phyloP scores from a whole-genome alignment of 2,888 invertebrate species.

The Sympetrum striolatum region DNA sequence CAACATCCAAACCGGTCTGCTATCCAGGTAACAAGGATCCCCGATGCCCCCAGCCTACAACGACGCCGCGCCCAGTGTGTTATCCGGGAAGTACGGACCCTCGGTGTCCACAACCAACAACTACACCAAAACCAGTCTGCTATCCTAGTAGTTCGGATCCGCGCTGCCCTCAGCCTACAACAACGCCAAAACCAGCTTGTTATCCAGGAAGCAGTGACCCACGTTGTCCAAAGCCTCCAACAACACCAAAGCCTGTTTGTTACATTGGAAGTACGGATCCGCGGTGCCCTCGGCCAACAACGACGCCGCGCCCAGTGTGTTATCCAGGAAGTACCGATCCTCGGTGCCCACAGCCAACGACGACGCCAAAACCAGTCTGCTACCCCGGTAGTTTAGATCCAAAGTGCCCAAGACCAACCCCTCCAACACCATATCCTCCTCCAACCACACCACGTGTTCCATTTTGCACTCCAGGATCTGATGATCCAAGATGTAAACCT shows the following conservation, averaged over 20 bases:
- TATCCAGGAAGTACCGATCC: slow-evolving; percentile 56
- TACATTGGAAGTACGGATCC: slow-evolving; percentile 49
- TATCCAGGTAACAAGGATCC: slow-evolving; percentile 55
- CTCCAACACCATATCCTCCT: slow-evolving; percentile 24
- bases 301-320: slow-evolving; percentile 50
- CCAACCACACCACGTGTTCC: slow-evolving; percentile 51
- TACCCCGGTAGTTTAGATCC: slow-evolving; percentile 56
- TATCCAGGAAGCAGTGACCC: slow-evolving; percentile 49
- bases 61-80: slow-evolving; percentile 49
- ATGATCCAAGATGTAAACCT: slow-evolving; percentile 53
- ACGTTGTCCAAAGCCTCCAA: slow-evolving; percentile 45
- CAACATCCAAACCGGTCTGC: slow-evolving; percentile 49
- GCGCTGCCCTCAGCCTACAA: slow-evolving; percentile 54
- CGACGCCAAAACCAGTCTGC: slow-evolving; percentile 53
- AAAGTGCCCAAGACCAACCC: no score
- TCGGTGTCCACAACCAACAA: slow-evolving; percentile 51
- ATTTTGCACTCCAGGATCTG: slow-evolving; percentile 55
- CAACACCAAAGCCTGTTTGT: neutral
- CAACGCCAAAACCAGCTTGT: slow-evolving; percentile 45
- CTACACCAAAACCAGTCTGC: slow-evolving; percentile 54
- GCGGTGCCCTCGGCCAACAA: slow-evolving; percentile 51
- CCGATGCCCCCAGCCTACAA: slow-evolving; percentile 51
- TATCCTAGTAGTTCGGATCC: slow-evolving; percentile 58
- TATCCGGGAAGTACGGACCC: slow-evolving; percentile 49
- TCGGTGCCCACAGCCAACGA: slow-evolving; percentile 50